phyloP scores from a whole-genome alignment of 1,140 invertebrate genomes.

The Drosophila insularis region DNA sequence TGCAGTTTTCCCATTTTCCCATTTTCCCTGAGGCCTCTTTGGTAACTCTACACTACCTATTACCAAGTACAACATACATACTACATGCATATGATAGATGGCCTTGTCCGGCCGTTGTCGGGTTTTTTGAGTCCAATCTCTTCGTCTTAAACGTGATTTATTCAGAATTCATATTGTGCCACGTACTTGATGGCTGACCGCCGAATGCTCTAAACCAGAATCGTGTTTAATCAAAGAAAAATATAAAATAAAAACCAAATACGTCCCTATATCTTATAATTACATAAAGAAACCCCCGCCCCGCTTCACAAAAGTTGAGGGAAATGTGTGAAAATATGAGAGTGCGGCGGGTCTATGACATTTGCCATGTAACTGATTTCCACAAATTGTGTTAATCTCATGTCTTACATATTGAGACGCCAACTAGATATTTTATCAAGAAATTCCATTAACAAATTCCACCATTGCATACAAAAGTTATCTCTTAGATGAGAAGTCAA shows the following conservation, averaged over 20 bases:
- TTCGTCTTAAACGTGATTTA: slow-evolving; percentile 60
- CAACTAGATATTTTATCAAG: background rate
- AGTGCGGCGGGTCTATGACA: too few species aligned
- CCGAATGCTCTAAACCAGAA: slow-evolving; percentile 31
- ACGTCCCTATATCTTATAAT: background rate
- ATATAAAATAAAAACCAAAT: slow-evolving; percentile 19
- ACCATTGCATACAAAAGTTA: too few species aligned
- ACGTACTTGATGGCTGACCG: slow-evolving; percentile 52
- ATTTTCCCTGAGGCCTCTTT: background rate
- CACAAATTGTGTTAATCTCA: background rate
- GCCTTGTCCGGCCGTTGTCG: slow-evolving; percentile 51
- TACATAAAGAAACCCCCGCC: background rate
- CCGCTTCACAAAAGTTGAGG: background rate
- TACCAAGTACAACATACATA: too few species aligned
- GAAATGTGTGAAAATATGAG: slow-evolving; percentile 6
- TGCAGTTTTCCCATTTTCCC: background rate
- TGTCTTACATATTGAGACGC: background rate
- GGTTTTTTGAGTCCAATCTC: slow-evolving; percentile 24
- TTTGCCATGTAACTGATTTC: background rate
- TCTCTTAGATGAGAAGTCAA: too few species aligned
- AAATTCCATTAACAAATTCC: slow-evolving; percentile 1
- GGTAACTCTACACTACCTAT: background rate
- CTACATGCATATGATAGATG: slow-evolving; percentile 17
- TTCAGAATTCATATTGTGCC: slow-evolving; percentile 47
- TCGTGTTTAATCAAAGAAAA: slow-evolving; percentile 68